Percentiles rank a stretch among this genome's conserved stretches.
Conservation (phyloP, 1,140 invertebrate species). For the Sycophila sp. region DNA sequence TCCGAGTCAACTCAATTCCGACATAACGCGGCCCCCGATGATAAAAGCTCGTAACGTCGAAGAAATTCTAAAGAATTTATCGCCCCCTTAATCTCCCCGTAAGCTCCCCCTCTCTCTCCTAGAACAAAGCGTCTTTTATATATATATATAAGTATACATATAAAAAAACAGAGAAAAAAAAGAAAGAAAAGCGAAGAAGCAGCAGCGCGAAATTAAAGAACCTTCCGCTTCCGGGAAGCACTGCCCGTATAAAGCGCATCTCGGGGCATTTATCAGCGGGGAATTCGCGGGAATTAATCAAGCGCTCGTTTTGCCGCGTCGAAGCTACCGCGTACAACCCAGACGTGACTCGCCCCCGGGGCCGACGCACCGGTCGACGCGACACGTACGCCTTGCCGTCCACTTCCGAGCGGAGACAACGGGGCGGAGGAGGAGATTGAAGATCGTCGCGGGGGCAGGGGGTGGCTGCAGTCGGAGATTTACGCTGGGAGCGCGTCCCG, state of each 20-base stretch:
- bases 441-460: background rate
- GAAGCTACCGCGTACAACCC: too few species aligned
- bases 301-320: too few species aligned
- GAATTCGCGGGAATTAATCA: too few species aligned
- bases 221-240: too few species aligned
- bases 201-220: too few species aligned
- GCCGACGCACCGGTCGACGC: background rate
- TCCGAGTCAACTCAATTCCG: background rate
- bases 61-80: background rate
- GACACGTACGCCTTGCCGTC: conserved; percentile 14
- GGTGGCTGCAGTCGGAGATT: background rate
- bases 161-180: too few species aligned
- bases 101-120: background rate
- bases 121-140: too few species aligned
- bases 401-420: conserved; percentile 8
- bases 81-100: background rate
- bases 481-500: background rate
- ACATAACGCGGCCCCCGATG: background rate
- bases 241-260: too few species aligned
- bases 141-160: too few species aligned
- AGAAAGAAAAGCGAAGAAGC: too few species aligned
- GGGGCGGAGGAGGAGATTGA: conserved; percentile 11
- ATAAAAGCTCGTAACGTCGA: background rate
- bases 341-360: conserved; percentile 21
- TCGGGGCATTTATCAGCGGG: background rate